A percentile compares a stretch with the other conserved stretches of the same genome.
These are phyloP conservation scores for Syngnathus floridae DNA, from an alignment of 2,113 vertebrate species.

Conservation along the genomic window DNA sequence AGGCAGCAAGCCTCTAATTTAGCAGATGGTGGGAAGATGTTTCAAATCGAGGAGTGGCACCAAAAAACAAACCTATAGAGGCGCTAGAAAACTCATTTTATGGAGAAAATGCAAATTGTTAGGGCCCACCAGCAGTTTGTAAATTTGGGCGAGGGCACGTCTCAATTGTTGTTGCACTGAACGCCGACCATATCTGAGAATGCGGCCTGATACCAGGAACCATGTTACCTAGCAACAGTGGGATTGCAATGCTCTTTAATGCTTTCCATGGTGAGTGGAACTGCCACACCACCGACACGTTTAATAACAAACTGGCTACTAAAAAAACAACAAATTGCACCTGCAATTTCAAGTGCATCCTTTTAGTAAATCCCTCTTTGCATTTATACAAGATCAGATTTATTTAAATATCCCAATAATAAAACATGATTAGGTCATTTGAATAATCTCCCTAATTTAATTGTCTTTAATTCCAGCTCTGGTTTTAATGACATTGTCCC, in stretches of 20 bases:
- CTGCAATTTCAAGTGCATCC: not conserved
- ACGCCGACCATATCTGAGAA: not conserved
- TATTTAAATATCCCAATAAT: not conserved
- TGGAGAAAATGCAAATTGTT: slow-evolving; percentile 3
- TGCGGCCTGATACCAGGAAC: not conserved
- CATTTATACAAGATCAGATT: slow-evolving; percentile 4
- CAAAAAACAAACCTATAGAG: slow-evolving; percentile 27
- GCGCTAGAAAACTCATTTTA: slow-evolving; percentile 9
- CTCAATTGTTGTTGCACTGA: not conserved
- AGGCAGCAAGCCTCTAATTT: slow-evolving; percentile 58
- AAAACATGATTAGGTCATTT: slow-evolving; percentile 38
- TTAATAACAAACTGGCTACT: not conserved
- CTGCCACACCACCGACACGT: not conserved
- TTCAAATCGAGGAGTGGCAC: slow-evolving; percentile 34
- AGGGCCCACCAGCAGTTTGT: not conserved
- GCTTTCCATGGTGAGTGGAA: not conserved
- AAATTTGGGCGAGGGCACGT: not conserved
- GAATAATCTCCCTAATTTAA: slow-evolving; percentile 17
- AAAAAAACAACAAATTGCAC: not conserved
- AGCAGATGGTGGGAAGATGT: slow-evolving; percentile 47
- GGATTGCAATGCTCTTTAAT: not conserved
- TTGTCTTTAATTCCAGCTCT: slow-evolving; percentile 14
- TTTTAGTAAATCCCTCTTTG: not conserved
- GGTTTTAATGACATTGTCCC: slow-evolving; percentile 27
- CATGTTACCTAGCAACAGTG: not conserved